Conservation (phyloP, 2,797 vertebrate genomes). For the Phalanger gymnotis region DNA sequence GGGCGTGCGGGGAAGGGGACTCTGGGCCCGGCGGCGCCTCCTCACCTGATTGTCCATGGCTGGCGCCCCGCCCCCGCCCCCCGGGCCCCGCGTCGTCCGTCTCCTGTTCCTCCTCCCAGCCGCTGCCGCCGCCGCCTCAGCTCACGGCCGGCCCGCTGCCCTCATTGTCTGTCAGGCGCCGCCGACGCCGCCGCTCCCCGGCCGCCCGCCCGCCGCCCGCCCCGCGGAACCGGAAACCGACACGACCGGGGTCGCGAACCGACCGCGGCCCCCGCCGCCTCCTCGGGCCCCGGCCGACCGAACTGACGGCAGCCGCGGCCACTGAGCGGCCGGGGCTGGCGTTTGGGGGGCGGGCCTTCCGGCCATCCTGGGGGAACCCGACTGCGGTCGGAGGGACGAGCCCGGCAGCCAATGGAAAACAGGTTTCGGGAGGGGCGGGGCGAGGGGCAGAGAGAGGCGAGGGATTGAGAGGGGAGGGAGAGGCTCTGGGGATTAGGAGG, state of each 20-base stretch:
- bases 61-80: constrained; percentile 82
- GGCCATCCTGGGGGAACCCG: constrained; percentile 9
- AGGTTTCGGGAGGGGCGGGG: constrained; percentile 1
- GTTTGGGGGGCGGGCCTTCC: constrained; percentile 63
- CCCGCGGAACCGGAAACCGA: constrained; percentile 76
- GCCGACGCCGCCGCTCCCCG: constrained; percentile 73
- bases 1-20: constrained; percentile 6
- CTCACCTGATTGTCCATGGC: constrained; percentile 87
- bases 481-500: constrained; percentile 28
- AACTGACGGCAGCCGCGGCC: constrained; percentile 49
- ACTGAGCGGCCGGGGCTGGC: constrained; percentile 38
- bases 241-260: constrained; percentile 66
- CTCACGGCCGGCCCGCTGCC: constrained; percentile 77
- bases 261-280: constrained; percentile 73
- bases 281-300: constrained; percentile 46
- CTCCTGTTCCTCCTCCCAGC: constrained; percentile 72
- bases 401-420: constrained; percentile 21
- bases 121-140: constrained; percentile 52
- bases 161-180: constrained; percentile 84
- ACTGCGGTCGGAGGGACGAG: constrained; percentile 59
- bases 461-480: constrained; percentile 48
- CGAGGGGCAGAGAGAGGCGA: constrained; percentile 52
- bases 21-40: constrained; percentile 59
- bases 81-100: constrained; percentile 76
- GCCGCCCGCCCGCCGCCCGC: constrained; percentile 78